Evolutionary conservation across 2,888 invertebrate genomes (phyloP), one percentile per base, ranked within the genome.

Genomic region (Trissonchulus sp.): DNA sequence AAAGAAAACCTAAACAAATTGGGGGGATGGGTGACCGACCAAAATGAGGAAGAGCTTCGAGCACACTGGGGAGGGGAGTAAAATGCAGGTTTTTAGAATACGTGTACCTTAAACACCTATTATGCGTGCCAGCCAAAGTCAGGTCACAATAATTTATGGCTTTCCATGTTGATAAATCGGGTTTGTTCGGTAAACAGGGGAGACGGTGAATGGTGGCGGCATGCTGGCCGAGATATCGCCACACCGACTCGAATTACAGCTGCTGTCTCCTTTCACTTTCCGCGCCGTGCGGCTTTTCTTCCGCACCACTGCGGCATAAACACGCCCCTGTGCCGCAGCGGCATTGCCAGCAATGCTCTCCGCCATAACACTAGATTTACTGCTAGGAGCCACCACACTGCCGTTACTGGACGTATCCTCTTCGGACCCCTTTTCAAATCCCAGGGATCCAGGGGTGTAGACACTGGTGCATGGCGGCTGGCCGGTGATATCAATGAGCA

Each of bases 401-500:
- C 48, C 48, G 23, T 48, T 48, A 48, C 48, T 48, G 48, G 48
- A 48, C 23, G 48, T 48, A 48, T 48, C 34, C 28, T 34, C 71
- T 2, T 36, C 34, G 31, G 35, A 28, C 15, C 34, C 31, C n/a
- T 36, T 23, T 69, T 34, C 34, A 28, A 65, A 65, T 33, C 35
- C 68, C 37, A 37, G 31, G 8, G 3, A 2, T 1, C 48, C 23
- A 35, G 73, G 1, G 15, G 15, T 30, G 38, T 33, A 2, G 3
- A 15, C 62, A 8, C 30, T 31, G 37, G 33, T 8, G 1, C 1
- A 18, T 8, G n/a, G 79, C 60, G 78, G 78, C 48, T 48, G 48
- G 48, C 23, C 23, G 38, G 81, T 80, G 77, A 78, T 79, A 74
- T 83, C 82, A 34, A 83, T 81, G 28, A 83, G 79, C 18, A 83